Percentiles rank a stretch among this genome's conserved stretches.
Evolutionary conservation across 2,113 vertebrate species (phyloP).

Genomic region (Stegostoma tigrinum): DNA sequence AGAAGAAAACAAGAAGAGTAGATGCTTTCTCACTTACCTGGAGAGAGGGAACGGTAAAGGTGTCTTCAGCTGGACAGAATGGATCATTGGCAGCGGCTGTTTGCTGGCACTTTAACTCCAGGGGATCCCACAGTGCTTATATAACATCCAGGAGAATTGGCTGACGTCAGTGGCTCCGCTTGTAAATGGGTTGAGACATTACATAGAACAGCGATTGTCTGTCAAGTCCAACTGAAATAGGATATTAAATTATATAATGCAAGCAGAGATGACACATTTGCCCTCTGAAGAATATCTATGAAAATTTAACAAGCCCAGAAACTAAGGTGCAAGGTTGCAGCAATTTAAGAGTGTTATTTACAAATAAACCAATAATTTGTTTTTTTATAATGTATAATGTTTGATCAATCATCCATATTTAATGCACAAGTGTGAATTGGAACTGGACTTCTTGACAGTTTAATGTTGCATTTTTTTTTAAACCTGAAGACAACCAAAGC

Average conservation of each 20-base stretch:
- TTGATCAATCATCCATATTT: neutral
- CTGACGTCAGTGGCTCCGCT: conserved; percentile 17
- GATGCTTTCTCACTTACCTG: conserved; percentile 1
- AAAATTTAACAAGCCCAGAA: neutral
- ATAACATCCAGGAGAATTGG: neutral
- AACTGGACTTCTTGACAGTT: neutral
- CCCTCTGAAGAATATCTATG: neutral
- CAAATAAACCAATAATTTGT: neutral
- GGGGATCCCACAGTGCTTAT: neutral
- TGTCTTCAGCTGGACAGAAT: neutral
- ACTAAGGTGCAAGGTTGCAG: neutral
- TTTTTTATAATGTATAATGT: neutral
- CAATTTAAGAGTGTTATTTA: neutral
- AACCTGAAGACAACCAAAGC: neutral
- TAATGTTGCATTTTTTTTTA: neutral
- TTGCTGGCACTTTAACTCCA: neutral
- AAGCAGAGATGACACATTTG: neutral
- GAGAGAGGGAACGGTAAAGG: neutral
- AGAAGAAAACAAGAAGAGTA: neutral
- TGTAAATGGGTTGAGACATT: conserved; percentile 3
- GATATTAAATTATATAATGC: neutral
- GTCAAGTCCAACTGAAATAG: neutral
- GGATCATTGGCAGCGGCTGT: neutral
- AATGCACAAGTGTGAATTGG: neutral
- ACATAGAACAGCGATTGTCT: neutral